Evolutionary conservation across 2,888 invertebrate species (phyloP), one percentile per base, ranked within the genome.

Genomic region (Scaptomyza flava): DNA sequence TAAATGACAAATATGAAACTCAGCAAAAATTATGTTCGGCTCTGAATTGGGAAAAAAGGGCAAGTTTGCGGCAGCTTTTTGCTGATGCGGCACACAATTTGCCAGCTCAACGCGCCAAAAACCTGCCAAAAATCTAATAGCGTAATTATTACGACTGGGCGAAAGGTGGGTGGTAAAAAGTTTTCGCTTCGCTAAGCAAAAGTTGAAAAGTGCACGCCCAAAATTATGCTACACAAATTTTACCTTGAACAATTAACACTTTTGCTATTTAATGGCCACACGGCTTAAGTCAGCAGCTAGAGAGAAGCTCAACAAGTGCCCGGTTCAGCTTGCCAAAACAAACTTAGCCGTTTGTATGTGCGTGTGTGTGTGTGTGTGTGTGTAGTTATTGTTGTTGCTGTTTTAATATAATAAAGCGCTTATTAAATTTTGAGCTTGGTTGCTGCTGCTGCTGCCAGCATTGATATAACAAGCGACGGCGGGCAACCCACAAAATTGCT

Each of bases 331-430:
- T 63, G 73, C 52, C 42, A 51, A 41, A 41, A 66, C 63, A 45
- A 80, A 82, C 77, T 82, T 80, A 54, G 36, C 47, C 62, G 48
- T 23, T 27, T 48, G 12, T 36, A 12, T 31, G 31, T 27, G 20
- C 62, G 48, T 23, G 31, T 48, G 12, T 36, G 9, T 31, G 31
- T 27, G 20, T 54, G 31, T 64, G 47, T 71, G 36, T 17, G 38
- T 38, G 43, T 60, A 54, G 42, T 46, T 61, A 58, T 46, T 71
- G 48, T 54, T 68, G 47, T 36, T 56, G 68, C 59, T 67, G 45
- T 68, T 76, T 74, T 79, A 79, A 81, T 81, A 76, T 79, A 84
- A 87, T 86, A 82, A 85, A 84, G 87, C 85, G 80, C 77, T 85
- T 82, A 86, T 85, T 81, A 87, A 85, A 85, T 81, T 81, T 77